phyloP scores from a whole-genome alignment of 2,888 invertebrate genomes.

The Agrilus biguttatus region DNA sequence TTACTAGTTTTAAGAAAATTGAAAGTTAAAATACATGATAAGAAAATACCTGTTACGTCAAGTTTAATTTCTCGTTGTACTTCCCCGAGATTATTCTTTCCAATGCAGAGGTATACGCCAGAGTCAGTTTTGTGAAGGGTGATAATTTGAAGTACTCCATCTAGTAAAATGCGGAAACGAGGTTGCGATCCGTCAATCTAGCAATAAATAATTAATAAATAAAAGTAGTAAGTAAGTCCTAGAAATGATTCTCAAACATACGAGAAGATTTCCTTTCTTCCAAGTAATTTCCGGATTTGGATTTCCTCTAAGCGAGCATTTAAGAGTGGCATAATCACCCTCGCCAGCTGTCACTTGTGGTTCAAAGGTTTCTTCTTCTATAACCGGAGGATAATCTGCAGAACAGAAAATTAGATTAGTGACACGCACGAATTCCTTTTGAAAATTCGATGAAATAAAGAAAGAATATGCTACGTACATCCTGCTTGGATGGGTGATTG shows the following conservation, averaged over 20 bases:
- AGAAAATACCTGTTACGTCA: slow-evolving; percentile 50
- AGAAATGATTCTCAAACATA: slow-evolving; percentile 23
- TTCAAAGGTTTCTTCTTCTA: slow-evolving; percentile 31
- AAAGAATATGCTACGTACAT: slow-evolving; percentile 19
- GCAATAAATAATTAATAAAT: slow-evolving; percentile 7
- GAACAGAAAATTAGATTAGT: too few species aligned
- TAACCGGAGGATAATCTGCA: slow-evolving; percentile 25
- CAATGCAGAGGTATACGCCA: slow-evolving; percentile 75
- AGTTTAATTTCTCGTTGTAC: slow-evolving; percentile 53
- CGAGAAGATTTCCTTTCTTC: slow-evolving; percentile 57
- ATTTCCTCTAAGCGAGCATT: slow-evolving; percentile 61
- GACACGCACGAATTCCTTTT: too few species aligned
- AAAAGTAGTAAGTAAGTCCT: background rate
- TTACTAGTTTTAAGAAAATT: too few species aligned
- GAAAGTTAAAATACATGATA: background rate
- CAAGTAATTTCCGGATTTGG: slow-evolving; percentile 67
- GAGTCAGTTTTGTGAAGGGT: slow-evolving; percentile 66
- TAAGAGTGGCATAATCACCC: slow-evolving; percentile 58
- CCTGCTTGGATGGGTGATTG: slow-evolving; percentile 17
- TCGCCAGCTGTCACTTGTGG: slow-evolving; percentile 50
- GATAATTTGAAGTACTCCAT: slow-evolving; percentile 64
- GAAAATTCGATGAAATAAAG: too few species aligned
- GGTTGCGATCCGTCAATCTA: slow-evolving; percentile 62
- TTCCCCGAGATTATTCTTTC: slow-evolving; percentile 65
- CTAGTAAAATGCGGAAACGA: slow-evolving; percentile 55